Base-by-base conservation (phyloP, 1,140 invertebrate genomes). In the Pemphigus obesinymphae region DNA sequence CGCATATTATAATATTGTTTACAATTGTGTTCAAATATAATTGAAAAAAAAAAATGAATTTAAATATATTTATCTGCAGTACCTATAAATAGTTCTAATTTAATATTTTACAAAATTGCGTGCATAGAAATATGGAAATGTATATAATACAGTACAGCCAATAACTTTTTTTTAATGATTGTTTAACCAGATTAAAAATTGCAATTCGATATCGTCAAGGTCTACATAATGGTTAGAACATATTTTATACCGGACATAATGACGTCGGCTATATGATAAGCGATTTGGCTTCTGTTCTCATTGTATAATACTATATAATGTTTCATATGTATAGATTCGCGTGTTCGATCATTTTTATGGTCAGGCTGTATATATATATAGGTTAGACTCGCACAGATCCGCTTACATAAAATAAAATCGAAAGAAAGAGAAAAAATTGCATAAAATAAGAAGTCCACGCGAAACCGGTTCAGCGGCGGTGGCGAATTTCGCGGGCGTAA, bases 401-500 rank as follows among this genome's bases (percentile, higher is more conserved):
- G 66, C 66, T 70, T 70, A 70, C 66, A 70, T 70, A 70, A 70
- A 70, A 70, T 15, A 29, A 15, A 26, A 43, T 40, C 20, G 37
- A 43, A 43, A 26, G 37, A 43, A 26, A 70, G 37, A 43, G 37
- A 43, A 70, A 43, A 70, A 43, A 70, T n/a, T n/a, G n/a, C n/a
- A 43, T 43, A 4, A n/a, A 70, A 70, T 26, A 40, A 26, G 11
- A 43, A 45, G 37, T 43, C 37, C 11, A n/a, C 13, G 66, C 23
- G 13, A 45, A 70, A 70, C 66, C 66, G 66, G 66, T 70, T 66
- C 23, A 10, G 23, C 11, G 66, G 13, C 37, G 37, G 11, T n/a
- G n/a, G n/a, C 66, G n/a, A 70, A 70, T 70, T 70, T 70, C 11
- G 66, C 40, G n/a, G n/a, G 43, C 37, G 66, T 43, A n/a, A 70